Evolutionary conservation across 1,140 invertebrate species (phyloP), one percentile per base, ranked within the genome.

Genomic region (Harlomillsia oculata): DNA sequence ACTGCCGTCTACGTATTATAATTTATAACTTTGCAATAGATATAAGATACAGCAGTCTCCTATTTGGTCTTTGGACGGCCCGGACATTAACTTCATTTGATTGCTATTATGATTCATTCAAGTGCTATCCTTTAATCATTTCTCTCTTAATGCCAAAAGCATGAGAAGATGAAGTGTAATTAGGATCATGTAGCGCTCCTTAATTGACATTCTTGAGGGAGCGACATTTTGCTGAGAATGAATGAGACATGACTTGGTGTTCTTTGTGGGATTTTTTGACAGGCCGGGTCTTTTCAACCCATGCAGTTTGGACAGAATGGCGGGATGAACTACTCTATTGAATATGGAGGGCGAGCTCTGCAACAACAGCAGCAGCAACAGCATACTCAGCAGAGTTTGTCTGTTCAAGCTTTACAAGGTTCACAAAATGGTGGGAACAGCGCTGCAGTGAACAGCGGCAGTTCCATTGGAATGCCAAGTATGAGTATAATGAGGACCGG

Each of bases 281-380:
- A 60, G 59, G 25, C 56, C 8, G 13, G 46, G 6, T 14, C 53
- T 0, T 60, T 60, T 29, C 62, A 60, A 29, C 54, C 57, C 16
- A 23, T 60, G 21, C 59, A 56, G 30, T 58, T 58, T 51, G 59
- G 26, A 36, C 58, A 40, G 58, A 52, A 43, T 50, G 41, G 20
- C 44, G 21, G 21, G 53, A 36, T 46, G 20, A 32, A 30, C 39
- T 34, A 43, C 51, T 30, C 54, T 6, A 56, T 62, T 1, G 59
- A 65, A 41, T 62, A 60, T 28, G 56, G 59, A n/a, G 51, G 49
- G n/a, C 49, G 28, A 29, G 34, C 32, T 46, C 56, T n/a, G 9
- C 49, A 2, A n/a, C 41, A 53, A 50, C 26, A 30, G 11, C 25
- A 16, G 9, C 53, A 56, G 14, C 46, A 49, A 2, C 55, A 46